phyloP scores from a whole-genome alignment of 2,113 vertebrate species.

The Petroica traversi region DNA sequence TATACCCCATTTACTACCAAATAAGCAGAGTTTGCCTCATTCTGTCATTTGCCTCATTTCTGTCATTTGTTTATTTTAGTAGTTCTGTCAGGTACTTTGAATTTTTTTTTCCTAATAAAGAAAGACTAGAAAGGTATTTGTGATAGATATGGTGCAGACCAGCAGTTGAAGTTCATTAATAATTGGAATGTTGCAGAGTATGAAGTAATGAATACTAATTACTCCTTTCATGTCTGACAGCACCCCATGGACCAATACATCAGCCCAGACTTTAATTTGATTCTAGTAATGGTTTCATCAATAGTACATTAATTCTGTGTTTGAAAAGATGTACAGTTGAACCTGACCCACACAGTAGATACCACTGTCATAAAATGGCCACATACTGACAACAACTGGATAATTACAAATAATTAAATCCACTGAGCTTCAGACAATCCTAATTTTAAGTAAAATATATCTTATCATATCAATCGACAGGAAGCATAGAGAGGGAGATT shows the following conservation, averaged over 20 bases:
- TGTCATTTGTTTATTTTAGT: constrained; percentile 25
- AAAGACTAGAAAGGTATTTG: constrained; percentile 78
- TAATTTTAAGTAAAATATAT: constrained; percentile 95
- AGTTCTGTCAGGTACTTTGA: neutral
- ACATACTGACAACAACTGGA: constrained; percentile 84
- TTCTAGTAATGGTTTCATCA: constrained; percentile 99
- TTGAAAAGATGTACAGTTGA: constrained; percentile 98
- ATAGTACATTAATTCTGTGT: constrained; percentile 99
- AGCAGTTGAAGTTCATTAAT: constrained; percentile 99
- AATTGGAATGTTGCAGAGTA: constrained; percentile 99
- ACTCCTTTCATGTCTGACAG: constrained; percentile 97
- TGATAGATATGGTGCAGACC: constrained; percentile 92
- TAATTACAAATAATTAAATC: constrained; percentile 98
- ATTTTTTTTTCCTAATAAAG: constrained; percentile 84
- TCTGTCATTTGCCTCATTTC: neutral
- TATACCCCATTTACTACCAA: neutral
- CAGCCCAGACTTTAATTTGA: constrained; percentile 99
- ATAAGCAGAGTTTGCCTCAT: neutral
- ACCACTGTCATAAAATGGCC: constrained; percentile 85
- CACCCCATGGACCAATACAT: constrained; percentile 95
- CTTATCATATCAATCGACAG: constrained; percentile 81
- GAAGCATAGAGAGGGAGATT: constrained; percentile 71
- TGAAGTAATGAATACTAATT: constrained; percentile 99
- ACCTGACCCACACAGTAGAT: constrained; percentile 86
- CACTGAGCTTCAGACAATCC: constrained; percentile 86